Evolutionary conservation across 2,888 invertebrate genomes (phyloP).

Genomic region (Muschampia plurimacula): DNA sequence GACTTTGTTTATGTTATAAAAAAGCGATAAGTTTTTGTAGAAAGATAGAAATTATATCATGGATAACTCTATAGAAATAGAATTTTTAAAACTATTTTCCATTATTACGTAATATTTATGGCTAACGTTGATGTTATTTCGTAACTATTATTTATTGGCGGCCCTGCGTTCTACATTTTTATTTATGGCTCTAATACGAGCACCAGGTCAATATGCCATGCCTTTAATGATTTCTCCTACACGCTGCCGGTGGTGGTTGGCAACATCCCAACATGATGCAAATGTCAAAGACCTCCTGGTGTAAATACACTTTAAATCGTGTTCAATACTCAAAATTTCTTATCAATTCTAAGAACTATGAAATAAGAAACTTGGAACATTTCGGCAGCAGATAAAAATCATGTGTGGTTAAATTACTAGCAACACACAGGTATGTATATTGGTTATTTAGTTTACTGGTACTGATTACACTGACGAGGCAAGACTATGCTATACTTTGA

Average conservation of each 20-base stretch:
- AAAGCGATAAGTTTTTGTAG: neutral
- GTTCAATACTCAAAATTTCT: neutral
- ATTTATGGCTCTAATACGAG: constrained; percentile 31
- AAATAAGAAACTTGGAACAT: neutral
- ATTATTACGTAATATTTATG: constrained; percentile 6
- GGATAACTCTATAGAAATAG: neutral
- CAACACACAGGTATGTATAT: neutral
- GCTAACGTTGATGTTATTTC: constrained; percentile 4
- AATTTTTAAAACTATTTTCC: neutral
- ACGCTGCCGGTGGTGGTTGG: constrained; percentile 27
- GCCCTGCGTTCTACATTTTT: constrained; percentile 27
- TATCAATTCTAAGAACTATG: neutral
- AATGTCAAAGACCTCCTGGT: constrained; percentile 26
- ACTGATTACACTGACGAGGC: neutral
- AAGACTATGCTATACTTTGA: constrained; percentile 3
- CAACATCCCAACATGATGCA: constrained; percentile 29
- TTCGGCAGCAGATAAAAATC: neutral
- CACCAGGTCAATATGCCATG: constrained; percentile 37
- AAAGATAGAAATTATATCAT: too few relatives aligned
- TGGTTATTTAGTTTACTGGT: neutral
- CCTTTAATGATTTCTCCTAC: constrained; percentile 38
- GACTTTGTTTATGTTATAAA: neutral
- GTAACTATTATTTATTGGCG: constrained; percentile 25
- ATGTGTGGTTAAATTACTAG: neutral
- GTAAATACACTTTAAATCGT: constrained; percentile 8